Conservation (phyloP, 2,797 vertebrate genomes). For the Rhyacichthys aspro region DNA sequence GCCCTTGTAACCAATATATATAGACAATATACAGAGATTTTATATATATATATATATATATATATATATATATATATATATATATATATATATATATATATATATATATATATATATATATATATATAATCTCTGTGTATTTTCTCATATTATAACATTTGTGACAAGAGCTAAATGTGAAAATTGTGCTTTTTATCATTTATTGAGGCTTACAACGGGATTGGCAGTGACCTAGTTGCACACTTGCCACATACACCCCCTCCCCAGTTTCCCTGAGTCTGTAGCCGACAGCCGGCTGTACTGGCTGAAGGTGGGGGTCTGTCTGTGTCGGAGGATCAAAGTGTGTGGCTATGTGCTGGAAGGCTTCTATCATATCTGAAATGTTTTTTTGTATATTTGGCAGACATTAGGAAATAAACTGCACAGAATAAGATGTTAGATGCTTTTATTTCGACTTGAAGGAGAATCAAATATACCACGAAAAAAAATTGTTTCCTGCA, state of each 20-base stretch:
- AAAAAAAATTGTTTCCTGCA: too few species aligned
- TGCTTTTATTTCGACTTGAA: neutral
- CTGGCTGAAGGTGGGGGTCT: conserved; percentile 54
- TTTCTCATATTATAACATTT: too few species aligned
- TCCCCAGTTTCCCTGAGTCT: conserved; percentile 47
- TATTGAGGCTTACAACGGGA: conserved; percentile 56
- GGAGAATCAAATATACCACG: too few species aligned
- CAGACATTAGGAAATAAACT: neutral
- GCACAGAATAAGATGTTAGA: neutral
- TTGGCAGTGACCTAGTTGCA: conserved; percentile 76
- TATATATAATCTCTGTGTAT: too few species aligned
- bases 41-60: too few species aligned
- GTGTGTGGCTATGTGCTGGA: conserved; percentile 31
- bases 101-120: too few species aligned
- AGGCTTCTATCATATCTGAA: conserved; percentile 8
- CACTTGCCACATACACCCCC: conserved; percentile 52
- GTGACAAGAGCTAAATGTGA: conserved; percentile 3
- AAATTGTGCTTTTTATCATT: conserved; percentile 33
- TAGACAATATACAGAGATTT: too few species aligned
- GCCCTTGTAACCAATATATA: too few species aligned
- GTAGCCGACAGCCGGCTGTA: conserved; percentile 44
- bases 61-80: too few species aligned
- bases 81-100: too few species aligned
- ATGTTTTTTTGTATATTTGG: neutral
- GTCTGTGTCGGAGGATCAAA: conserved; percentile 56